A percentile compares a stretch with the other conserved stretches of the same genome.
These are phyloP conservation scores for Cantharis rufa DNA, from an alignment of 2,888 invertebrate species.

Conservation along the genomic window DNA sequence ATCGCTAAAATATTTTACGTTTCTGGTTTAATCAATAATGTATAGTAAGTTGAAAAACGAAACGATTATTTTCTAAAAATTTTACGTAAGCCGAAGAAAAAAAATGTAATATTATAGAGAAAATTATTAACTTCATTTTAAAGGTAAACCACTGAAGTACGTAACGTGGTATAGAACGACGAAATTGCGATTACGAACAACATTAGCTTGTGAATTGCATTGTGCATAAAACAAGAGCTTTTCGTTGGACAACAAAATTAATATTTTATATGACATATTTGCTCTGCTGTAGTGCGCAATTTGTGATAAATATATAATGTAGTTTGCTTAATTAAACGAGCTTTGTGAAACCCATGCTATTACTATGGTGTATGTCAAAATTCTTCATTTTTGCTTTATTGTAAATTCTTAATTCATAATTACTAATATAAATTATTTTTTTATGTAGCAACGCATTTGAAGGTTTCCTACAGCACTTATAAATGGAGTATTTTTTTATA, in stretches of 20 bases:
- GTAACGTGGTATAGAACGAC: not conserved
- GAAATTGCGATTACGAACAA: slow-evolving; percentile 6
- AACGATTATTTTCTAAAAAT: not conserved
- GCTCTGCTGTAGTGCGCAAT: slow-evolving; percentile 12
- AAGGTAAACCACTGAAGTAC: not conserved
- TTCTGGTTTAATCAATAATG: not conserved
- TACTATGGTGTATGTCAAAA: not conserved
- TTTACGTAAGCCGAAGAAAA: not conserved
- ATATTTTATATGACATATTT: slow-evolving; percentile 16
- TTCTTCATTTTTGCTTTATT: not conserved
- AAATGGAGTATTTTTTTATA: not conserved
- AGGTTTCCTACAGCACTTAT: not conserved
- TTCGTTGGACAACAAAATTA: slow-evolving; percentile 4
- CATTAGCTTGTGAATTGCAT: slow-evolving; percentile 12
- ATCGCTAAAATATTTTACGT: not conserved
- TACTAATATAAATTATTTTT: not conserved
- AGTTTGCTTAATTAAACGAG: slow-evolving; percentile 21
- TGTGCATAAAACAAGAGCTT: slow-evolving; percentile 18
- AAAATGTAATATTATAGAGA: not conserved
- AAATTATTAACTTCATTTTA: not conserved
- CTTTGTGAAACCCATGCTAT: not conserved
- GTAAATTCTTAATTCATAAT: not conserved
- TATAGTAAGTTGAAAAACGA: not conserved
- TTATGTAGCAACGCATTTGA: not conserved
- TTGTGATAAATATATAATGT: slow-evolving; percentile 16